phyloP scores from a whole-genome alignment of 2,113 vertebrate species.

The Alligator sinensis region DNA sequence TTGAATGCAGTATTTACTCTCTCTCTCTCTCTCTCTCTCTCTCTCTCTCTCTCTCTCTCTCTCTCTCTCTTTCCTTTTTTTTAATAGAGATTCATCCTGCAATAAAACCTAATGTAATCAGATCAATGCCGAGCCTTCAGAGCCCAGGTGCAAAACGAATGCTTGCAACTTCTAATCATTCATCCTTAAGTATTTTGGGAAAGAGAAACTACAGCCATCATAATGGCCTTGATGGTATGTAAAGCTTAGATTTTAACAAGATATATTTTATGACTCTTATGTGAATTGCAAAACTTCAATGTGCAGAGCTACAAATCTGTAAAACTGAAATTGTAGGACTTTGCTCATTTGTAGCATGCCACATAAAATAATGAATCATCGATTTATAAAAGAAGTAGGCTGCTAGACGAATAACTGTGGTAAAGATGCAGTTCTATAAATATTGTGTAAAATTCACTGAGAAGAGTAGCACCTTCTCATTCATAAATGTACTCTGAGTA shows the following conservation, averaged over 20 bases:
- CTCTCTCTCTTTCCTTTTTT: constrained; percentile 35
- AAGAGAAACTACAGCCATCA: constrained; percentile 96
- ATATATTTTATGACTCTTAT: neutral
- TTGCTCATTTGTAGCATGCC: neutral
- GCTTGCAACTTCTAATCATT: constrained; percentile 88
- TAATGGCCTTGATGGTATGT: constrained; percentile 89
- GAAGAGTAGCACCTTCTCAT: neutral
- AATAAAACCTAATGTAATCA: constrained; percentile 87
- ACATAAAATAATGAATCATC: neutral
- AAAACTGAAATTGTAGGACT: neutral
- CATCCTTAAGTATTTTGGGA: constrained; percentile 93
- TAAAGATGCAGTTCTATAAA: neutral
- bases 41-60: constrained; percentile 13
- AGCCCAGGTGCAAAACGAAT: constrained; percentile 89
- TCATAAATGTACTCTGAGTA: neutral
- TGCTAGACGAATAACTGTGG: neutral
- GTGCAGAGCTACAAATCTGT: neutral
- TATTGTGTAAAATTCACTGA: neutral
- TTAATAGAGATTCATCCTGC: constrained; percentile 90
- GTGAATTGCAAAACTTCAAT: neutral
- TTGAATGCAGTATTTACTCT: neutral
- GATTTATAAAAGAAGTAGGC: neutral
- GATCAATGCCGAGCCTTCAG: constrained; percentile 88
- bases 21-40: constrained; percentile 23
- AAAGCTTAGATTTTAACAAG: constrained; percentile 28